Evolutionary conservation across 2,113 vertebrate genomes (phyloP).

Genomic region (Zonotrichia leucophrys): DNA sequence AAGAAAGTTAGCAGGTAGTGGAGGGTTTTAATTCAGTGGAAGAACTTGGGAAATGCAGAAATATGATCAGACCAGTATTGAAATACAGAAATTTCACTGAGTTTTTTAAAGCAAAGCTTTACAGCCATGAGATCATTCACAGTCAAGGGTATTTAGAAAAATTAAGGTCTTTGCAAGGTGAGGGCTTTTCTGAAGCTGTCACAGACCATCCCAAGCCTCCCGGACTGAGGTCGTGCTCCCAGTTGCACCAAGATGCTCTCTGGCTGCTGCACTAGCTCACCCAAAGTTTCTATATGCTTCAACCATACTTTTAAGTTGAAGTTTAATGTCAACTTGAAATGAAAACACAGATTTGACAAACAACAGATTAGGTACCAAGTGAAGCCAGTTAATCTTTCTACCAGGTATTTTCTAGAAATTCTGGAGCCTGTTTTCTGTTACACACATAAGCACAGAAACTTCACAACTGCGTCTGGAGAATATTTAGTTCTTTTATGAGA

Average conservation of each 20-base stretch:
- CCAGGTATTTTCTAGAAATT: not conserved
- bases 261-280: not conserved
- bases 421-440: not conserved
- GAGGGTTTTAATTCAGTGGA: not conserved
- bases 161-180: not conserved
- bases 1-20: not conserved
- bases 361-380: not conserved
- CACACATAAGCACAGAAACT: not conserved
- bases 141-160: not conserved
- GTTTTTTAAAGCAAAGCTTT: not conserved
- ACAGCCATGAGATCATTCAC: not conserved
- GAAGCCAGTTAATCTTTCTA: not conserved
- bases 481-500: constrained; percentile 14
- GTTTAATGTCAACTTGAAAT: not conserved
- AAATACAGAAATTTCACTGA: not conserved
- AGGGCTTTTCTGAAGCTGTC: not conserved
- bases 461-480: not conserved
- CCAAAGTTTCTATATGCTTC: not conserved
- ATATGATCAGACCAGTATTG: not conserved
- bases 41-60: not conserved
- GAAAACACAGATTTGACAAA: not conserved
- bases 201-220: not conserved
- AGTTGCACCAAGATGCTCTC: not conserved
- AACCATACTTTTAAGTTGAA: not conserved
- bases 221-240: not conserved